Conservation (phyloP, 2,113 vertebrate species). For the Heloderma charlesbogerti region DNA sequence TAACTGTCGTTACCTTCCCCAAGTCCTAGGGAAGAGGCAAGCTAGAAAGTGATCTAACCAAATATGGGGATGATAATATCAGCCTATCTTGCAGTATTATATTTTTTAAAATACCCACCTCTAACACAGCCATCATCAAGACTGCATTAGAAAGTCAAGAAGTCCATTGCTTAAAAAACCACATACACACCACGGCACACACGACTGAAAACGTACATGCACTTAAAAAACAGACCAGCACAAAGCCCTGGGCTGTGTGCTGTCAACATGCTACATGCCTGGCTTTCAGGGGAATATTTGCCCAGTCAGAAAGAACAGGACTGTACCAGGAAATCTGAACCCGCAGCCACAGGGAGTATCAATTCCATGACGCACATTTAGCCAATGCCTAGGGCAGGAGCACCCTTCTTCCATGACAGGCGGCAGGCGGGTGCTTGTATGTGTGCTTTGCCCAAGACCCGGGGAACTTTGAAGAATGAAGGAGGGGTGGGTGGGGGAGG, state of each 20-base stretch:
- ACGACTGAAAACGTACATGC: background rate
- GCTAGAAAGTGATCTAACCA: background rate
- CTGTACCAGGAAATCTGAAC: background rate
- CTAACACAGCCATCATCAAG: too few species aligned
- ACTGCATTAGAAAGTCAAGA: background rate
- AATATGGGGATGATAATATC: background rate
- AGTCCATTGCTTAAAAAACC: too few species aligned
- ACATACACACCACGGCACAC: too few species aligned
- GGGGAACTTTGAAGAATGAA: background rate
- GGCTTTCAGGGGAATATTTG: background rate
- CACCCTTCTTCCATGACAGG: background rate
- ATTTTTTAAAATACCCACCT: background rate
- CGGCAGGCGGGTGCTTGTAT: too few species aligned
- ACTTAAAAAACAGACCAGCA: background rate
- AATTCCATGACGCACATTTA: too few species aligned
- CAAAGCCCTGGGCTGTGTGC: too few species aligned
- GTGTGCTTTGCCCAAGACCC: background rate
- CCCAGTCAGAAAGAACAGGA: background rate
- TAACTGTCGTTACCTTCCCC: background rate
- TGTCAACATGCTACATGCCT: background rate
- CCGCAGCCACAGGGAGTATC: background rate
- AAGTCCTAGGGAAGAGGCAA: background rate
- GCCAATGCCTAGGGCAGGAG: accelerated
- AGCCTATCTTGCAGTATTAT: background rate
- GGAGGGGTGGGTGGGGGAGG: background rate